Evolutionary conservation across 2,888 invertebrate species (phyloP).

Genomic region (Xanthostigma xanthostigma): DNA sequence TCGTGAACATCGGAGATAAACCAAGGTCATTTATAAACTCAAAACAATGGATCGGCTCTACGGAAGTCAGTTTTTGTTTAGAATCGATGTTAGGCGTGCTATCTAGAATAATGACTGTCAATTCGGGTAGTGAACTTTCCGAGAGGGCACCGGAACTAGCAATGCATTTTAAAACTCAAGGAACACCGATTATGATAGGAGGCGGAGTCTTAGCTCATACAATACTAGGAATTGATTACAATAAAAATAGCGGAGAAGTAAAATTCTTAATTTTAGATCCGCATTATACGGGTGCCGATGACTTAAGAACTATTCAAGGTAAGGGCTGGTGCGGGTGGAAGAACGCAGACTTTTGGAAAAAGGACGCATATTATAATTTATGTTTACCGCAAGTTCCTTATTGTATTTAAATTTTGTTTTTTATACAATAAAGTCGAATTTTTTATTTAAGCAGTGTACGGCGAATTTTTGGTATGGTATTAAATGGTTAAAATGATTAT

Average conservation of each 20-base stretch:
- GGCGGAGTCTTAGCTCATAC: slow-evolving; percentile 97
- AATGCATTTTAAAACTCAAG: slow-evolving; percentile 82
- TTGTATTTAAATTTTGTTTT: slow-evolving; percentile 22
- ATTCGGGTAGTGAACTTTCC: slow-evolving; percentile 70
- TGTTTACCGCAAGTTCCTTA: slow-evolving; percentile 71
- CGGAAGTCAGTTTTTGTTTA: slow-evolving; percentile 87
- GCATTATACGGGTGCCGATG: slow-evolving; percentile 87
- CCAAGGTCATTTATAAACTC: slow-evolving; percentile 74
- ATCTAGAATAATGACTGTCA: slow-evolving; percentile 70
- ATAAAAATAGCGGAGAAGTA: slow-evolving; percentile 60
- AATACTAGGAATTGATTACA: slow-evolving; percentile 85
- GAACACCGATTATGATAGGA: slow-evolving; percentile 92
- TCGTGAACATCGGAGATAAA: slow-evolving; percentile 92
- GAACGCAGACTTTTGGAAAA: slow-evolving; percentile 84
- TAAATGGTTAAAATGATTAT: too few relatives aligned
- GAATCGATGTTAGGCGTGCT: slow-evolving; percentile 64
- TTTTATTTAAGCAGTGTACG: too few relatives aligned
- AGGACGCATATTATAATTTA: slow-evolving; percentile 88
- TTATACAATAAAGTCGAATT: too few relatives aligned
- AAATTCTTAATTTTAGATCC: slow-evolving; percentile 96
- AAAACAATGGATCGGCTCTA: slow-evolving; percentile 94
- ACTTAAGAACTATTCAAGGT: slow-evolving; percentile 51
- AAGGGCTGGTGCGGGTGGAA: slow-evolving; percentile 99
- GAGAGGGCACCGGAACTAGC: slow-evolving; percentile 67
- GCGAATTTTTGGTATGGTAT: too few relatives aligned